phyloP scores from a whole-genome alignment of 2,888 invertebrate species.

The Emmelina monodactyla region DNA sequence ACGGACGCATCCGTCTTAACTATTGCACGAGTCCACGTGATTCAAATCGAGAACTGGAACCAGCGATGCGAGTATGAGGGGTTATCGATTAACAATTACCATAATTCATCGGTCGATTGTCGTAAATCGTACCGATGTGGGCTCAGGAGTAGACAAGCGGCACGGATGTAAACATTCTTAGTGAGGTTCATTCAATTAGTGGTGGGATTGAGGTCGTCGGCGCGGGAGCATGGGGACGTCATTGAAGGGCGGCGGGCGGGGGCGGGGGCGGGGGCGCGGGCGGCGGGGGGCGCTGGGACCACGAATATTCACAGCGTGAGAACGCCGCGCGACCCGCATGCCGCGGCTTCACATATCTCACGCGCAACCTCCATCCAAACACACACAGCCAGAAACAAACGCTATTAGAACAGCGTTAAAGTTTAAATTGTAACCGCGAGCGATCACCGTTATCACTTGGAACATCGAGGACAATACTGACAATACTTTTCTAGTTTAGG shows the following conservation, averaged over 20 bases:
- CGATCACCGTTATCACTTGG: slow-evolving; percentile 50
- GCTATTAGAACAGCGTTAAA: slow-evolving; percentile 26
- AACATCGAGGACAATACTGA: slow-evolving; percentile 66
- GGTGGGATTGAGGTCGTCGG: slow-evolving; percentile 27
- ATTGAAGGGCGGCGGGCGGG: slow-evolving; percentile 48
- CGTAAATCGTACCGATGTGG: too few species aligned
- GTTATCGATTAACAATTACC: too few species aligned
- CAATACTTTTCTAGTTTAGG: slow-evolving; percentile 66
- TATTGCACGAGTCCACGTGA: not conserved
- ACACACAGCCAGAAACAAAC: slow-evolving; percentile 27
- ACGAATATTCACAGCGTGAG: slow-evolving; percentile 67
- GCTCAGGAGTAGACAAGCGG: slow-evolving; percentile 23
- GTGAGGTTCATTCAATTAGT: slow-evolving; percentile 54
- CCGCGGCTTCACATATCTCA: slow-evolving; percentile 65
- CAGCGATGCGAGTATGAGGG: too few species aligned
- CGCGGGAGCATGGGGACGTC: slow-evolving; percentile 52
- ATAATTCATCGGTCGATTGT: too few species aligned
- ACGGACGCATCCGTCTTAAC: not conserved
- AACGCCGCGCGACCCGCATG: slow-evolving; percentile 65
- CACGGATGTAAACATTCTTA: slow-evolving; percentile 46
- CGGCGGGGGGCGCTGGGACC: slow-evolving; percentile 39
- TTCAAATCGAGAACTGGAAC: not conserved
- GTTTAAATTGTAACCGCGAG: slow-evolving; percentile 31
- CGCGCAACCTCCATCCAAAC: slow-evolving; percentile 50
- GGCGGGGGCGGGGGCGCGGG: slow-evolving; percentile 21